Evolutionary conservation across 2,888 invertebrate genomes (phyloP).

Genomic region (Mayetiola destructor): DNA sequence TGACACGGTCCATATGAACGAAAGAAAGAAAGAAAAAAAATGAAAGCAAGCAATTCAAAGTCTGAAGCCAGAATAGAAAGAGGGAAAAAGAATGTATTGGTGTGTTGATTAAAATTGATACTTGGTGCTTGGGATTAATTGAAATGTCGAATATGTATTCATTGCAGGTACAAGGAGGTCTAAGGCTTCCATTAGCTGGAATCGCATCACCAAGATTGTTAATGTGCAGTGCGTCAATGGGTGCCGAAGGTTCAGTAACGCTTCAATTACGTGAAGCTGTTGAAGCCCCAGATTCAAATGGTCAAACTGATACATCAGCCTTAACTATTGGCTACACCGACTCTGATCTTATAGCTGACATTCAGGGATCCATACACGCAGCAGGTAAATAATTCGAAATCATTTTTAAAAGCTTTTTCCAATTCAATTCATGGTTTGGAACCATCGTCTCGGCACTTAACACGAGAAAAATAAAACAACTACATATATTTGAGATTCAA

Average conservation of each 20-base stretch:
- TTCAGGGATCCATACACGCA: constrained; percentile 49
- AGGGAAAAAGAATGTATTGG: too few relatives aligned
- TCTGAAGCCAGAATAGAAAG: too few relatives aligned
- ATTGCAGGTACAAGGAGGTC: constrained; percentile 32
- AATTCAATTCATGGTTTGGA: not conserved
- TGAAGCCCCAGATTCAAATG: constrained; percentile 25
- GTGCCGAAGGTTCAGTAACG: constrained; percentile 35
- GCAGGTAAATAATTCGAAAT: constrained; percentile 31
- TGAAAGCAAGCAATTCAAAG: too few relatives aligned
- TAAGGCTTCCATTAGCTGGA: constrained; percentile 33
- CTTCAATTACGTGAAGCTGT: constrained; percentile 34
- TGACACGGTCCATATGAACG: too few relatives aligned
- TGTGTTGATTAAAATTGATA: too few relatives aligned
- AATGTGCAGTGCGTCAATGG: constrained; percentile 36
- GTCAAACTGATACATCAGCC: constrained; percentile 39
- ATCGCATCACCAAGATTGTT: constrained; percentile 26
- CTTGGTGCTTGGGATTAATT: too few relatives aligned
- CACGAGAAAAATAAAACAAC: too few relatives aligned
- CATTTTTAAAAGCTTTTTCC: constrained; percentile 12
- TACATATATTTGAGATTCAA: not conserved
- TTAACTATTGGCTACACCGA: constrained; percentile 61
- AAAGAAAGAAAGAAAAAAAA: too few relatives aligned
- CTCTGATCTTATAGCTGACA: constrained; percentile 56
- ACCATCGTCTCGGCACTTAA: too few relatives aligned
- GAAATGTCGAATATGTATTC: not conserved